Evolutionary conservation across 1,140 invertebrate genomes (phyloP), one percentile per base, ranked within the genome.

Genomic region (Anadara kagoshimensis): DNA sequence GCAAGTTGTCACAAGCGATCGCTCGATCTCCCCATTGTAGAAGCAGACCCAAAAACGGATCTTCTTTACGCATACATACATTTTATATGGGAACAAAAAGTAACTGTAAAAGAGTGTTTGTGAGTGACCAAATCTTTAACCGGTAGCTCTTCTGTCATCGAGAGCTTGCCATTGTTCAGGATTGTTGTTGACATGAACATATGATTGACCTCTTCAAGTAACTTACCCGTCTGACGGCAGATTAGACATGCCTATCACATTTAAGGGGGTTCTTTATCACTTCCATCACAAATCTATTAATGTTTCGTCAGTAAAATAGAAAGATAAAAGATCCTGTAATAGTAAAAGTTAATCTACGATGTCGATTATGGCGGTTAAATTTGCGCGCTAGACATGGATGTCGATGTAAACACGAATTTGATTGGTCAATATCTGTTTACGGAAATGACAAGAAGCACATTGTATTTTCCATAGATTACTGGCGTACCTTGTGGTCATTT

Each of bases 331-430:
- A 22, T 18, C 14, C 20, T 18, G 26, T 43, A 44, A 45, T 20
- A 41, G 53, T 24, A 43, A 45, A 26, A 29, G 36, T 45, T 26
- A 47, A 36, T 36, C 29, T 36, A 36, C 29, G 29, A 7, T 41
- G n/a, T 49, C 66, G 47, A 14, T 57, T 59, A 69, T 69, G 66
- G 66, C 66, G 66, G 66, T 69, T 59, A 69, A 69, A 69, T n/a
- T 69, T 59, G 66, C 66, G 66, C 66, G 66, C 41, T 69, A 56
- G 49, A 57, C 29, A 41, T 59, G 45, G 14, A 14, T n/a, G 14
- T 18, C 18, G 1, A 49, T 47, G 22, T 10, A 58, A 44, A 16
- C 12, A 22, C 41, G 10, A 51, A 36, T 69, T 41, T 69, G 66
- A 69, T 69, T 69, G 66, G 66, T 16, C 20, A 41, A 44, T 49